phyloP scores from a whole-genome alignment of 2,113 vertebrate genomes.

The Notarius quadriscutis region DNA sequence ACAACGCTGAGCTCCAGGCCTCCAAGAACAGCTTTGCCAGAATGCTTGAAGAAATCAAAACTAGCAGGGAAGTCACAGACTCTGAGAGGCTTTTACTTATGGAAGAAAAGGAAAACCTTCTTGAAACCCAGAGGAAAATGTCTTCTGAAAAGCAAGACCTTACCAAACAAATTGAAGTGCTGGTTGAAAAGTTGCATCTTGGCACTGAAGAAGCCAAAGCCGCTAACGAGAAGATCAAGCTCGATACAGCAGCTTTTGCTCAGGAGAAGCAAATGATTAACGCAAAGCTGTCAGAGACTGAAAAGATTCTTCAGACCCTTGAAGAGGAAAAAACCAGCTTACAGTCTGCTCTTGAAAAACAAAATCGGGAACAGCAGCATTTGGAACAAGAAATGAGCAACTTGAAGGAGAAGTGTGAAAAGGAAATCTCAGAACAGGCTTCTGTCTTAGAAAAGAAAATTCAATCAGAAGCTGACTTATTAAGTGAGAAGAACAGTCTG shows the following conservation, averaged over 20 bases:
- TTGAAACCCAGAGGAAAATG: conserved; percentile 72
- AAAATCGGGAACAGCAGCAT: conserved; percentile 72
- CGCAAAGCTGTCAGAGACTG: conserved; percentile 65
- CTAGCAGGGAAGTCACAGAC: conserved; percentile 75
- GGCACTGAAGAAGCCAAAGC: conserved; percentile 61
- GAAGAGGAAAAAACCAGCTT: conserved; percentile 78
- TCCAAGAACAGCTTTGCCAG: conserved; percentile 72
- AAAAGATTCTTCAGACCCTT: conserved; percentile 72
- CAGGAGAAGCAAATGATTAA: conserved; percentile 72
- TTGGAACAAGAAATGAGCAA: conserved; percentile 70
- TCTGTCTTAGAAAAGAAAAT: conserved; percentile 71
- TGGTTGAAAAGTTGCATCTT: conserved; percentile 69
- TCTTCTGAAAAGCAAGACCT: conserved; percentile 79
- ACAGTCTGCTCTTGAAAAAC: conserved; percentile 70
- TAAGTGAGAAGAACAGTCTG: conserved; percentile 69
- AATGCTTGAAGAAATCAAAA: conserved; percentile 82
- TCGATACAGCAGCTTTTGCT: conserved; percentile 64
- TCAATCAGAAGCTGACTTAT: conserved; percentile 65
- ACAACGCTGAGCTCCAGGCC: conserved; percentile 74
- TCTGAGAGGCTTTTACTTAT: conserved; percentile 78
- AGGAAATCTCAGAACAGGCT: conserved; percentile 65
- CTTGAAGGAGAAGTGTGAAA: conserved; percentile 72
- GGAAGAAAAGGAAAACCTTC: conserved; percentile 83
- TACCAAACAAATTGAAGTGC: conserved; percentile 67
- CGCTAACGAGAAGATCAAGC: conserved; percentile 62